phyloP scores from a whole-genome alignment of 2,888 invertebrate genomes.

The Synergus japonicus region DNA sequence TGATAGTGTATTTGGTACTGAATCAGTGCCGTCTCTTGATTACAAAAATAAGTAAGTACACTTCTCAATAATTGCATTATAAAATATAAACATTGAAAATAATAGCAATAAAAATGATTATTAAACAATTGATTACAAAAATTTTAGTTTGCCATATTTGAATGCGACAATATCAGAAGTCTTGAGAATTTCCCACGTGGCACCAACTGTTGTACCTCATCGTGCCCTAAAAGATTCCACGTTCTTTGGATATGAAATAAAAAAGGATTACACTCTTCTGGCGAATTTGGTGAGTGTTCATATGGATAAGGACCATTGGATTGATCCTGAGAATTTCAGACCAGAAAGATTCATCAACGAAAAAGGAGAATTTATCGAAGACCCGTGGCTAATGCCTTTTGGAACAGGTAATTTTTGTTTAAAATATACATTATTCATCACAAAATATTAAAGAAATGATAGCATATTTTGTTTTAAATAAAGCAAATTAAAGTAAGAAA shows the following conservation, averaged over 20 bases:
- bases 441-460: background rate
- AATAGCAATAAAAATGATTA: background rate
- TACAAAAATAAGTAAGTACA: conserved; percentile 59
- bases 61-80: no score
- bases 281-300: conserved; percentile 86
- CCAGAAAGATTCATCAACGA: conserved; percentile 86
- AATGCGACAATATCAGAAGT: conserved; percentile 88
- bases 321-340: conserved; percentile 84
- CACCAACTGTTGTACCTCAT: conserved; percentile 88
- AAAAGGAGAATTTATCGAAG: conserved; percentile 77
- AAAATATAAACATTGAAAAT: background rate
- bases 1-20: conserved; percentile 84
- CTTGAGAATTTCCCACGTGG: conserved; percentile 86
- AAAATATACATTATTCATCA: background rate
- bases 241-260: conserved; percentile 86
- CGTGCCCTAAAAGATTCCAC: conserved; percentile 85
- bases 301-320: conserved; percentile 82
- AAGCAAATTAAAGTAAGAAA: background rate
- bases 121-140: background rate
- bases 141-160: conserved; percentile 83
- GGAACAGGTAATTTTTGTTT: conserved; percentile 59
- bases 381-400: conserved; percentile 66
- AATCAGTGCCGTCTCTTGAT: conserved; percentile 81
- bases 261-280: conserved; percentile 80
- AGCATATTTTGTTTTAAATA: no score